Evolutionary conservation across 2,888 invertebrate genomes (phyloP), one percentile per base, ranked within the genome.

Genomic region (Priocnemis perturbator): DNA sequence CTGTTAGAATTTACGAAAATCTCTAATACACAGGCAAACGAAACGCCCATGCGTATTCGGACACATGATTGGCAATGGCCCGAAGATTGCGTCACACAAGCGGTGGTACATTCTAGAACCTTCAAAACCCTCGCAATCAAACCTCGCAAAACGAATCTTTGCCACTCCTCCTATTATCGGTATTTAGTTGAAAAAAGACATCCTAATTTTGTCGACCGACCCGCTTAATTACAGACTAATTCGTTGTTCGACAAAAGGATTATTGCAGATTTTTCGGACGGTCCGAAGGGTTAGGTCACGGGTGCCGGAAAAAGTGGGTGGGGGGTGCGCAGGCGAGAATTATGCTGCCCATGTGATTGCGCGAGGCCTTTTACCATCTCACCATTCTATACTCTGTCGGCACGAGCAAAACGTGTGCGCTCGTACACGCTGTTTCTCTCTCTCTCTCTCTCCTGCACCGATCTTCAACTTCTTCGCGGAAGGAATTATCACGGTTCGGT

Each of bases 371-470:
- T 73, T 67, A 62, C 44, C 67, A 64, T 62, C 70, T 77, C 77
- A 73, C n/a, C n/a, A n/a, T n/a, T n/a, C n/a, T n/a, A n/a, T n/a
- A n/a, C 79, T 78, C 77, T 62, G 59, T 61, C 60, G 62, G 37
- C 37, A 37, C 60, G 72, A 80, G 37, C 84, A 83, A 37, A 37
- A 81, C 84, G 85, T 83, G 82, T 82, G 82, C 74, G 45, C 69
- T 73, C 72, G 71, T 77, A 78, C 74, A 11, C 37, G 3, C 26
- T n/a, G 26, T 7, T 26, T 26, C 26, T 3, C 26, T 26, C 7
- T 72, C 69, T 66, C 52, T 69, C 78, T n/a, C n/a, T n/a, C n/a
- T n/a, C n/a, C n/a, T n/a, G n/a, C n/a, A n/a, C n/a, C n/a, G 83
- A 84, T 77, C 77, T 81, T 82, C 79, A 77, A 73, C 74, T 79